phyloP scores from a whole-genome alignment of 2,888 invertebrate genomes.

The Lithophane socia region DNA sequence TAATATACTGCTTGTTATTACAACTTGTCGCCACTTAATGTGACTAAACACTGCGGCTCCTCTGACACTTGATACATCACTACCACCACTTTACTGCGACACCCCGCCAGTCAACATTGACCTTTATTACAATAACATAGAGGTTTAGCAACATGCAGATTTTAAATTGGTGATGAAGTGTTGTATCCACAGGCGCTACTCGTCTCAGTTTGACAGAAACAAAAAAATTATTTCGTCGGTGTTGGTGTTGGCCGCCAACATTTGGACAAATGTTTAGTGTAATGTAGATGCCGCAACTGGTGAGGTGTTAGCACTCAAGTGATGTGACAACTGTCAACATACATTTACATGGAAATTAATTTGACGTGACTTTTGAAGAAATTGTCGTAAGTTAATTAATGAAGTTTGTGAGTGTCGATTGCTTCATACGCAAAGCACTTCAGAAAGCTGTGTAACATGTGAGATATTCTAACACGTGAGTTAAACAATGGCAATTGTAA shows the following conservation, averaged over 20 bases:
- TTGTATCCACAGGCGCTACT: conserved; percentile 80
- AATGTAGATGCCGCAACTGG: conserved; percentile 31
- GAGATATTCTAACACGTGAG: not conserved
- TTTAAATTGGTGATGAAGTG: conserved; percentile 52
- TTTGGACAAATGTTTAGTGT: conserved; percentile 64
- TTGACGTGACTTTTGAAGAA: conserved; percentile 22
- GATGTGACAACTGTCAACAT: conserved; percentile 57
- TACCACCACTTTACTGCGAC: conserved; percentile 22
- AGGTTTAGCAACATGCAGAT: conserved; percentile 24
- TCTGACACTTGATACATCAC: conserved; percentile 80
- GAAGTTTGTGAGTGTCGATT: not conserved
- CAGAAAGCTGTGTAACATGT: not conserved
- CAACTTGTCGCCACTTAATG: conserved; percentile 86
- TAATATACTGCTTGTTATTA: conserved; percentile 86
- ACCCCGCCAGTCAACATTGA: conserved; percentile 32
- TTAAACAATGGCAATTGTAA: not conserved
- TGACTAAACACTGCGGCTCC: conserved; percentile 75
- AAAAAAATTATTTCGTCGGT: conserved; percentile 65
- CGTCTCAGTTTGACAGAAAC: conserved; percentile 76
- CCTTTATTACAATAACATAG: conserved; percentile 46
- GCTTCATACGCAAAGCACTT: not conserved
- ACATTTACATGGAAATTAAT: conserved; percentile 32
- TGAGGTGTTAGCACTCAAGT: conserved; percentile 50
- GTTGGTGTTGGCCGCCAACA: conserved; percentile 39
- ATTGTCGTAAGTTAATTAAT: conserved; percentile 5